These are phyloP conservation scores for Stegana nigrithorax DNA, from an alignment of 2,888 invertebrate genomes.

Conservation along the genomic window DNA sequence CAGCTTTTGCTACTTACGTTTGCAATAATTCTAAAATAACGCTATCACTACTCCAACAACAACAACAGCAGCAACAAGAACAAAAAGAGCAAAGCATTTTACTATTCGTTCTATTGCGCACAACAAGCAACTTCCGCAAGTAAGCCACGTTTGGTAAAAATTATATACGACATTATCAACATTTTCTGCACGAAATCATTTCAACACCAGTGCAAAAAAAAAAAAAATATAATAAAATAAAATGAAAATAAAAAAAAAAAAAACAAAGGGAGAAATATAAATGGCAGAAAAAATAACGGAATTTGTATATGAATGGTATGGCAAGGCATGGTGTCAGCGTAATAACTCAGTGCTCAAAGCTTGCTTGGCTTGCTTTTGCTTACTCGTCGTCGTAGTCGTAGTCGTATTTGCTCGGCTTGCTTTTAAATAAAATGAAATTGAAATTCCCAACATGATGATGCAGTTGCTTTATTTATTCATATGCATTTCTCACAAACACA, in stretches of 20 bases:
- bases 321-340: too few relatives aligned
- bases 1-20: neutral
- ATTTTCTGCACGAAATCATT: constrained; percentile 58
- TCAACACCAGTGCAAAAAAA: constrained; percentile 32
- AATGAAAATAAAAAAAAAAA: neutral
- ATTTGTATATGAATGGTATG: neutral
- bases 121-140: neutral
- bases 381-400: neutral
- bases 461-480: constrained; percentile 17
- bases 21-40: neutral
- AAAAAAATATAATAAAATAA: constrained; percentile 17
- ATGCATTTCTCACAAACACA: neutral
- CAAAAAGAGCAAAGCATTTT: neutral
- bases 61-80: neutral
- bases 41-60: neutral
- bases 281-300: neutral
- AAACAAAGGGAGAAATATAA: too few relatives aligned
- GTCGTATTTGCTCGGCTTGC: constrained; percentile 7
- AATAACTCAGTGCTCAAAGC: too few relatives aligned
- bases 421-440: constrained; percentile 37
- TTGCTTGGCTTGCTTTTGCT: neutral
- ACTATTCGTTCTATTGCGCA: neutral
- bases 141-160: too few relatives aligned
- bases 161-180: constrained; percentile 57
- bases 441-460: constrained; percentile 36